phyloP scores from a whole-genome alignment of 2,888 invertebrate genomes.

The Apotomis capreana region DNA sequence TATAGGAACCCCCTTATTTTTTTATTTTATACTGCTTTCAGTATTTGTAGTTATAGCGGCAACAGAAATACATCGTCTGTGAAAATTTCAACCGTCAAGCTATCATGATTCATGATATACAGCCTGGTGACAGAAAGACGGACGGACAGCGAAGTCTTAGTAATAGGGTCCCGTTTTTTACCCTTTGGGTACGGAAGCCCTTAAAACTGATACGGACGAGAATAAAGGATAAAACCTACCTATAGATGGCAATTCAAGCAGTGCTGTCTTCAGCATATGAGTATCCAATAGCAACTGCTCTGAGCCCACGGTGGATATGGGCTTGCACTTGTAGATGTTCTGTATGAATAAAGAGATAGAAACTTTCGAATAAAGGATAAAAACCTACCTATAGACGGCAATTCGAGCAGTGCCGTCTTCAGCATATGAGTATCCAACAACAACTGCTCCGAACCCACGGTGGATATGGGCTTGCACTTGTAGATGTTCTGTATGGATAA shows the following conservation, averaged over 20 bases:
- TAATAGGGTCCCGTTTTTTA: too few relatives aligned
- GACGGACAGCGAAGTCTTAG: too few relatives aligned
- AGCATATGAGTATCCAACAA: slow-evolving; percentile 96
- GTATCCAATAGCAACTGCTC: slow-evolving; percentile 97
- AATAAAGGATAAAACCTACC: slow-evolving; percentile 54
- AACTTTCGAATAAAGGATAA: background rate
- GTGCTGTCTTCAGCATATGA: slow-evolving; percentile 95
- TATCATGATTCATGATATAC: too few relatives aligned
- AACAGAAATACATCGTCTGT: too few relatives aligned
- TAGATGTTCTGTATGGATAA: slow-evolving; percentile 96
- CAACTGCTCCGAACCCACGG: slow-evolving; percentile 97
- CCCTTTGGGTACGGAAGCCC: too few relatives aligned
- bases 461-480: slow-evolving; percentile 94
- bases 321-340: slow-evolving; percentile 95
- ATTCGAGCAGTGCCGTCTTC: slow-evolving; percentile 95
- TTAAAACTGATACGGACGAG: background rate
- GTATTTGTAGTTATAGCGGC: too few relatives aligned
- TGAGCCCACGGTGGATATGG: slow-evolving; percentile 94
- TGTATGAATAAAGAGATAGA: slow-evolving; percentile 91
- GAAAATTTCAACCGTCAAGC: too few relatives aligned
- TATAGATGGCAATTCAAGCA: slow-evolving; percentile 96
- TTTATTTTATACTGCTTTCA: too few relatives aligned
- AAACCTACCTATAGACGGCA: slow-evolving; percentile 90
- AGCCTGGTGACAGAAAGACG: too few relatives aligned
- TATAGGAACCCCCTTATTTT: too few relatives aligned